A percentile compares a stretch with the other conserved stretches of the same genome.
Evolutionary conservation across 2,113 vertebrate species (phyloP).

Genomic region (Hippocampus barbouri): DNA sequence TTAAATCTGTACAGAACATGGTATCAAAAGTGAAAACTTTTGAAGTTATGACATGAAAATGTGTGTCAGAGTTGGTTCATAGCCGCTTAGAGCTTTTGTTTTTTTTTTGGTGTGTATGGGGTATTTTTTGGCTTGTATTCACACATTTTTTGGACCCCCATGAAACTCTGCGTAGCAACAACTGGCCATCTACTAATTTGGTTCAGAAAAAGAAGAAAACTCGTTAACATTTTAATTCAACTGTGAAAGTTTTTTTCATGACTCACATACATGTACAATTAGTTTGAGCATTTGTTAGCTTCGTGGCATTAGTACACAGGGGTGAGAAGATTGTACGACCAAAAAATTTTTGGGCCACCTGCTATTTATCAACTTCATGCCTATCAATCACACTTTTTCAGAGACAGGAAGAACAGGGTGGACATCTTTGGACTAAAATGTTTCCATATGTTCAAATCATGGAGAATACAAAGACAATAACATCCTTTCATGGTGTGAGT

Average conservation of each 20-base stretch:
- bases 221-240: neutral
- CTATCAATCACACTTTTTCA: constrained; percentile 12
- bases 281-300: neutral
- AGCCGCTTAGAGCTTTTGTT: neutral
- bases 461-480: neutral
- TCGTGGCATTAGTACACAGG: neutral
- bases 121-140: neutral
- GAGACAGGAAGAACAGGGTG: neutral
- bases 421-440: neutral
- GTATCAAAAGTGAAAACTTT: too few relatives aligned
- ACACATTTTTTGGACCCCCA: neutral
- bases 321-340: neutral
- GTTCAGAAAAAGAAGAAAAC: neutral
- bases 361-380: constrained; percentile 28
- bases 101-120: neutral
- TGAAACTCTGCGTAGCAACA: neutral
- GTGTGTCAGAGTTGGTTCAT: too few relatives aligned
- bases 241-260: neutral
- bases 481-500: neutral
- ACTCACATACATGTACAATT: neutral
- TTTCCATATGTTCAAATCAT: constrained; percentile 1
- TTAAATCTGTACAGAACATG: too few relatives aligned
- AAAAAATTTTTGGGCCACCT: constrained; percentile 11
- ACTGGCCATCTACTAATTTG: too few relatives aligned
- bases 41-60: too few relatives aligned